Conservation (phyloP, 2,113 vertebrate species). For the Toxotes chatareus region DNA sequence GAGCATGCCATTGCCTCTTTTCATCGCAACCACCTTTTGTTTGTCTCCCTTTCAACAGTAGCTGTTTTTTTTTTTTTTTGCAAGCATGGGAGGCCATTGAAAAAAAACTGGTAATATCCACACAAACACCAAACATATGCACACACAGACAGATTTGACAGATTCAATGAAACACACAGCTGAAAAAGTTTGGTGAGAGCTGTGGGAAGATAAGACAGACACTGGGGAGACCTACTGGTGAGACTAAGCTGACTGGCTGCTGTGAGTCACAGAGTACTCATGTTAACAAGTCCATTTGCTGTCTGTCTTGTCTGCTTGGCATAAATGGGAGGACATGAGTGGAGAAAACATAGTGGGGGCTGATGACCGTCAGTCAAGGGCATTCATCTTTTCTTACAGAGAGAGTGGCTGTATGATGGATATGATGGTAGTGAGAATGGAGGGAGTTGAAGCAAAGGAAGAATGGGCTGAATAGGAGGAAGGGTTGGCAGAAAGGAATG, state of each 20-base stretch:
- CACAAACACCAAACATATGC: conserved; percentile 19
- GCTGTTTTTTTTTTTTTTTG: conserved; percentile 33
- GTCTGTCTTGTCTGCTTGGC: conserved; percentile 40
- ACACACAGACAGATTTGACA: conserved; percentile 18
- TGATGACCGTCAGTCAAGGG: conserved; percentile 69
- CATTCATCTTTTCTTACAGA: conserved; percentile 52
- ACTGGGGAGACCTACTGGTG: conserved; percentile 46
- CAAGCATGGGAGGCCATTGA: conserved; percentile 22
- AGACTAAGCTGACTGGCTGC: conserved; percentile 47
- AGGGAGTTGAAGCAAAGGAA: conserved; percentile 26
- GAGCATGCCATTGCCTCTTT: conserved; percentile 26
- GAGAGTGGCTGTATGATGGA: conserved; percentile 47
- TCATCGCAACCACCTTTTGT: conserved; percentile 22
- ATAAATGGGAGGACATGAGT: conserved; percentile 45
- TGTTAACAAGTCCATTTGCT: conserved; percentile 50
- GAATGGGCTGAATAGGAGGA: conserved; percentile 12
- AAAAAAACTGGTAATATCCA: not conserved
- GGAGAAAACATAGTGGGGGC: conserved; percentile 47
- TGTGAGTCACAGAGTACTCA: conserved; percentile 51
- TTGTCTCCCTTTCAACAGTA: conserved; percentile 5
- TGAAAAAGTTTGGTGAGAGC: conserved; percentile 47
- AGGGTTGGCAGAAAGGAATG: conserved; percentile 47
- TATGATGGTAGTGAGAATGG: conserved; percentile 46
- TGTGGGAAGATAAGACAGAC: conserved; percentile 36
- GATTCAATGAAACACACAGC: conserved; percentile 37